Evolutionary conservation across 2,797 vertebrate genomes (phyloP).

Genomic region (Xerus rutilus): DNA sequence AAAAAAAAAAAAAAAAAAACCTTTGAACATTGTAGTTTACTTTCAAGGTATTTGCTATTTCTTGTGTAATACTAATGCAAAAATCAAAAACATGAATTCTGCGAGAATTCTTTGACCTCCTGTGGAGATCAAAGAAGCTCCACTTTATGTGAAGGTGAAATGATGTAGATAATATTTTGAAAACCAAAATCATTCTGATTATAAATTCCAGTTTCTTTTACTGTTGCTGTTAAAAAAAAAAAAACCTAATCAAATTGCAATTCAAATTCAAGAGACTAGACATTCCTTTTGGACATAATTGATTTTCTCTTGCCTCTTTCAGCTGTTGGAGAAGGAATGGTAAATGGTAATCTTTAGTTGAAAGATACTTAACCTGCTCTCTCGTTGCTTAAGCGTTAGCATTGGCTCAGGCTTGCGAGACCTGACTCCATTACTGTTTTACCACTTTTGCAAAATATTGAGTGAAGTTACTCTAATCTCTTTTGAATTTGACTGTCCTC

Average conservation of each 20-base stretch:
- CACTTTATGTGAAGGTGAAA: background rate
- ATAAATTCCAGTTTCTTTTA: background rate
- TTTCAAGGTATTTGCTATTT: background rate
- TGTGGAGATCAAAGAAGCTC: background rate
- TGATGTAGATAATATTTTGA: background rate
- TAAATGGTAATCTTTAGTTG: background rate
- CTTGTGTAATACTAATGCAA: conserved; percentile 7
- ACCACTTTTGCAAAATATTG: background rate
- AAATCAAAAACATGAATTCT: background rate
- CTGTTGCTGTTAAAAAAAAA: background rate
- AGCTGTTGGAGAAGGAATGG: background rate
- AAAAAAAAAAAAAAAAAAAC: background rate
- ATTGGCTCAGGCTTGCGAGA: background rate
- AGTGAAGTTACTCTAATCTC: background rate
- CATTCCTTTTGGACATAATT: background rate
- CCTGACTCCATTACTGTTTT: background rate
- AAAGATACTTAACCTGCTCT: conserved; percentile 2
- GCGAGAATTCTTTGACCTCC: conserved; percentile 38
- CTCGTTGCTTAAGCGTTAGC: background rate
- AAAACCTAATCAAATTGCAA: conserved; percentile 29
- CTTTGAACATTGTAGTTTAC: background rate
- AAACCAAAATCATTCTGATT: conserved; percentile 31
- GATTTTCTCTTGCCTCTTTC: background rate
- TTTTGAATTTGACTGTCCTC: conserved; percentile 9
- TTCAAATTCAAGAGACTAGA: background rate